Conservation (phyloP, 2,113 vertebrate species). For the Protomyctophum bolini region DNA sequence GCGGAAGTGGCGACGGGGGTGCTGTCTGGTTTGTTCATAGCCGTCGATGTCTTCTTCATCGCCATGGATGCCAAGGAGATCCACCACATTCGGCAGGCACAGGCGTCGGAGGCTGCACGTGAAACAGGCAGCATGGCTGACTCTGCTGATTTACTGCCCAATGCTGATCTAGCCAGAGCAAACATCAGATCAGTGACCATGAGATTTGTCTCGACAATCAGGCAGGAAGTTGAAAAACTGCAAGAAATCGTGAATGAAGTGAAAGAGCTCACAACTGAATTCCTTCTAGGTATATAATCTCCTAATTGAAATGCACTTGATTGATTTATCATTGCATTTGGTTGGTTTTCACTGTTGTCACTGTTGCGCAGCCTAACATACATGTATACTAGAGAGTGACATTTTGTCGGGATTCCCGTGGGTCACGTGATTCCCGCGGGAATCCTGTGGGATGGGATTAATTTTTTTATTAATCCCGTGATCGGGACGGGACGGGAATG, state of each 20-base stretch:
- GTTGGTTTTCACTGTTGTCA: no score
- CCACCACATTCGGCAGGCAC: background rate
- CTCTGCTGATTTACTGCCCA: background rate
- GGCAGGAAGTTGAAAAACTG: constrained; percentile 2
- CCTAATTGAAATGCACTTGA: background rate
- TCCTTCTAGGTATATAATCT: background rate
- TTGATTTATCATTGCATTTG: no score
- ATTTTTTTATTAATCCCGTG: no score
- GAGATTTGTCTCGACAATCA: constrained; percentile 39
- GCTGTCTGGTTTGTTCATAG: background rate
- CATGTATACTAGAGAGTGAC: no score
- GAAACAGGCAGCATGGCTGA: background rate
- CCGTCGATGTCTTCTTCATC: background rate
- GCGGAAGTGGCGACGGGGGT: constrained; percentile 9
- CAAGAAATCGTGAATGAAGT: constrained; percentile 15
- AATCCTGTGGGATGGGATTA: no score
- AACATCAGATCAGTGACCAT: constrained; percentile 37
- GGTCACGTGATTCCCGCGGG: no score
- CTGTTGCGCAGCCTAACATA: no score
- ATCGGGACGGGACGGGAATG: no score
- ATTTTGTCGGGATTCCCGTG: no score
- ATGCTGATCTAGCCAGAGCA: background rate
- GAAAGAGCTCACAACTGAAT: no score
- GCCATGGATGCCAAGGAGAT: background rate
- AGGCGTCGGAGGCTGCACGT: no score